Percentiles rank a stretch among this genome's conserved stretches.
These are phyloP conservation scores for Albula glossodonta DNA, from an alignment of 2,113 vertebrate species.

Conservation along the genomic window DNA sequence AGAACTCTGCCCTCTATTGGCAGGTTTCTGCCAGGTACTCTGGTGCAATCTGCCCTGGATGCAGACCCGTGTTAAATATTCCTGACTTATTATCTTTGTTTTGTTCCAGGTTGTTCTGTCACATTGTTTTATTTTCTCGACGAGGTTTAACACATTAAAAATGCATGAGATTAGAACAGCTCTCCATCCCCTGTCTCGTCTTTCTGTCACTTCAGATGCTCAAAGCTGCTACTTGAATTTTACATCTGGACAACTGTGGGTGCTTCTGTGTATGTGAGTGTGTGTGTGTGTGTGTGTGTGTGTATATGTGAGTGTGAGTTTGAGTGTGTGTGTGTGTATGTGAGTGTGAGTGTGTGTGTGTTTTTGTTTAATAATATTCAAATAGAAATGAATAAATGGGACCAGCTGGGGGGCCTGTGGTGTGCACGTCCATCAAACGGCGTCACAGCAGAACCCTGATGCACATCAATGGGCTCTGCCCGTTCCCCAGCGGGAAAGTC, in stretches of 20 bases:
- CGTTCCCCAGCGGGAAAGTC: background rate
- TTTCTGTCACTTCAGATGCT: background rate
- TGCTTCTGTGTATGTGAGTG: too few relatives aligned
- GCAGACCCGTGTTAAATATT: background rate
- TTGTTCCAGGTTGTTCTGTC: background rate
- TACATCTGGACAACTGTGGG: background rate
- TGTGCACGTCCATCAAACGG: background rate
- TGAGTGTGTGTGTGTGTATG: background rate
- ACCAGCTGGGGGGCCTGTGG: background rate
- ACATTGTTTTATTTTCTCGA: background rate
- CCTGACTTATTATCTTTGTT: background rate
- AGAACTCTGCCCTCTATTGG: slow-evolving; percentile 40
- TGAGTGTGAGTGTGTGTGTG: background rate
- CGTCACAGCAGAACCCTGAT: background rate
- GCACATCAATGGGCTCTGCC: background rate
- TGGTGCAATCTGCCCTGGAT: background rate
- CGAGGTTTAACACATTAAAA: background rate
- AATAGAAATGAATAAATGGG: background rate
- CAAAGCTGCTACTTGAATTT: background rate
- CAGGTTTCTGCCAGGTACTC: slow-evolving; percentile 6
- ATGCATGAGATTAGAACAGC: background rate
- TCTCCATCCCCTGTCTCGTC: background rate
- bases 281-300: background rate
- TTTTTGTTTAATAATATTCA: background rate
- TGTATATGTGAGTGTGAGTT: background rate